Percentiles rank a stretch among this genome's conserved stretches.
Evolutionary conservation across 2,113 vertebrate species (phyloP).

Genomic region (Sterna hirundo): DNA sequence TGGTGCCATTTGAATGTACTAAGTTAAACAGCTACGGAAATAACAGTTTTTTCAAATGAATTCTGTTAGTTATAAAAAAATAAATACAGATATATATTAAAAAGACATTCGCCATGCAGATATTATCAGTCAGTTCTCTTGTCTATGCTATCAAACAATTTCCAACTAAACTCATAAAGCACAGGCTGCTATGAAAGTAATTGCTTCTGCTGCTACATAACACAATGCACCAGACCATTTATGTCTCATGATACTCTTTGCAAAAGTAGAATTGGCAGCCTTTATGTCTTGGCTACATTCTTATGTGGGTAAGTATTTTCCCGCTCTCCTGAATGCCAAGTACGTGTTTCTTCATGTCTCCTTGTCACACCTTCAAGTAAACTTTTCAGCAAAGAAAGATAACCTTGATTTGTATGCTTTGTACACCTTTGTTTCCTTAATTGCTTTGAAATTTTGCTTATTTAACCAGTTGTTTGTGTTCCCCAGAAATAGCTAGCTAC

Average conservation of each 20-base stretch:
- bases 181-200: not conserved
- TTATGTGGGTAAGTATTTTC: not conserved
- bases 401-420: not conserved
- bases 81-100: not conserved
- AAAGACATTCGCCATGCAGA: not conserved
- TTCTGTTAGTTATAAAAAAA: not conserved
- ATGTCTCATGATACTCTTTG: not conserved
- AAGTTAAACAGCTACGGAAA: not conserved
- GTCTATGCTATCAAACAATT: not conserved
- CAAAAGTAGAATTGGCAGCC: not conserved
- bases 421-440: not conserved
- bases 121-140: not conserved
- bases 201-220: not conserved
- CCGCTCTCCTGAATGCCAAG: not conserved
- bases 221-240: not conserved
- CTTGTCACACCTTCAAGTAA: not conserved
- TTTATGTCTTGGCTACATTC: not conserved
- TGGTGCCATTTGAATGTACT: not conserved
- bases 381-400: not conserved
- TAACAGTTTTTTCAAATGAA: not conserved
- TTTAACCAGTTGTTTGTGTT: not conserved
- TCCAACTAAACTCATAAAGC: not conserved
- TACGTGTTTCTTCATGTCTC: not conserved
- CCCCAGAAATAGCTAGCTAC: not conserved
- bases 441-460: not conserved